These are phyloP conservation scores for Agapetus fuscipes DNA, from an alignment of 2,888 invertebrate species.

Conservation along the genomic window DNA sequence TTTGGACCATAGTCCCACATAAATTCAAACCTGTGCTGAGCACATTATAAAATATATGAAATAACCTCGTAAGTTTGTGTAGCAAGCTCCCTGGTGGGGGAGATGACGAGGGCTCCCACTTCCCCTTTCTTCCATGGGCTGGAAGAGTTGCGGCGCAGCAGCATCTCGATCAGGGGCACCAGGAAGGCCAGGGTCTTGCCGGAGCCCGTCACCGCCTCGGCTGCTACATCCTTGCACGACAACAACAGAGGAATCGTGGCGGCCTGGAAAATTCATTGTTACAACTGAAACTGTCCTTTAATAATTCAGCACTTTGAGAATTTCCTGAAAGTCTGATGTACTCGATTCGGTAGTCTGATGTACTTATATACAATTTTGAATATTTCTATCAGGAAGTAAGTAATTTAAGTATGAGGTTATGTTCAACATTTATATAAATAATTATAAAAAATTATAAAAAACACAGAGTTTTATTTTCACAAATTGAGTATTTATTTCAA, in stretches of 20 bases:
- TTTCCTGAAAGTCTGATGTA: too few species aligned
- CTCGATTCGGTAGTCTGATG: too few species aligned
- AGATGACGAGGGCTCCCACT: slow-evolving; percentile 83
- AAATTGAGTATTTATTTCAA: too few species aligned
- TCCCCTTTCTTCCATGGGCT: slow-evolving; percentile 60
- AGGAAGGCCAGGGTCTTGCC: slow-evolving; percentile 97
- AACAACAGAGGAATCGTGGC: slow-evolving; percentile 84
- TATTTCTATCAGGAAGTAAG: too few species aligned
- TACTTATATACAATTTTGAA: too few species aligned
- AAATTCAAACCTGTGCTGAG: too few species aligned
- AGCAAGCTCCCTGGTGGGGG: slow-evolving; percentile 94
- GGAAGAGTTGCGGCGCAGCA: slow-evolving; percentile 52
- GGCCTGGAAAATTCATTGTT: slow-evolving; percentile 45
- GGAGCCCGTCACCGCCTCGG: slow-evolving; percentile 97
- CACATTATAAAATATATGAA: too few species aligned
- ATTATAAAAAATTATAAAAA: too few species aligned
- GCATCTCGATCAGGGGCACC: slow-evolving; percentile 81
- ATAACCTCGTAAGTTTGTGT: slow-evolving; percentile 71
- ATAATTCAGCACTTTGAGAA: background rate
- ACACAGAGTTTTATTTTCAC: too few species aligned
- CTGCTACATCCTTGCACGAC: slow-evolving; percentile 91
- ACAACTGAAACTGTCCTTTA: background rate
- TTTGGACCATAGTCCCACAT: too few species aligned
- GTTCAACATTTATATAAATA: too few species aligned
- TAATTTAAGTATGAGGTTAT: too few species aligned